Base-by-base conservation (phyloP, 2,797 vertebrate genomes). In the Amphiprion clarkii region DNA sequence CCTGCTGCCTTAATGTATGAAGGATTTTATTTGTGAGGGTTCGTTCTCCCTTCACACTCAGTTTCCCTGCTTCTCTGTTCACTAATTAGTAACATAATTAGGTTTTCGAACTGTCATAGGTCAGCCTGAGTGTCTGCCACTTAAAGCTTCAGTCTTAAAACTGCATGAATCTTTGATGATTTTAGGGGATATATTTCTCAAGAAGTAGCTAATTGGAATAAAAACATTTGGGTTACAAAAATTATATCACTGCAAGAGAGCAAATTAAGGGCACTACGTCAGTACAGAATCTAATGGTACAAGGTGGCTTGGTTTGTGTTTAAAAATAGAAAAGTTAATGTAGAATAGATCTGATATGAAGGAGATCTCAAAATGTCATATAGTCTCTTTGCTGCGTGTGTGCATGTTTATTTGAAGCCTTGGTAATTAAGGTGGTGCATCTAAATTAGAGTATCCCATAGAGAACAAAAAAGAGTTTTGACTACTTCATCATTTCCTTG, bases 71-170 rank as follows among this genome's bases (percentile, higher is more conserved):
- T 14, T 25, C 16, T 71, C 62, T 72, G 65, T 79, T 70, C 56
- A 68, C 64, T 87, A 56, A 85, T 88, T 80, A 83, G 75, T 52
- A 68, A 83, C 61, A 78, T 72, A 71, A 78, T 87, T 49, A 74
- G 46, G 27, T 69, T 79, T 68, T 59, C 10, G 67, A 60, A 56
- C 60, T 61, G 19, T 58, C 64, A 67, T 6, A 67, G 6, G 80
- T 59, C 29, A 64, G 27, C 6, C 27, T 46, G 40, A 67, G 40
- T 42, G 54, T 74, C 56, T 48, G 49, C 66, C 51, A 46, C 19
- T 52, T 23, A 74, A 42, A 1, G 16, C 49, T 23, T 51, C 4
- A 31, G 36, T 82, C 12, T 64, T 53, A 0, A 3, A 16, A n/a
- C 42, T 40, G 21, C 0, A 31, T 56, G 63, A 70, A 58, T 56